phyloP scores from a whole-genome alignment of 2,888 invertebrate genomes.

The Zootermopsis nevadensis region DNA sequence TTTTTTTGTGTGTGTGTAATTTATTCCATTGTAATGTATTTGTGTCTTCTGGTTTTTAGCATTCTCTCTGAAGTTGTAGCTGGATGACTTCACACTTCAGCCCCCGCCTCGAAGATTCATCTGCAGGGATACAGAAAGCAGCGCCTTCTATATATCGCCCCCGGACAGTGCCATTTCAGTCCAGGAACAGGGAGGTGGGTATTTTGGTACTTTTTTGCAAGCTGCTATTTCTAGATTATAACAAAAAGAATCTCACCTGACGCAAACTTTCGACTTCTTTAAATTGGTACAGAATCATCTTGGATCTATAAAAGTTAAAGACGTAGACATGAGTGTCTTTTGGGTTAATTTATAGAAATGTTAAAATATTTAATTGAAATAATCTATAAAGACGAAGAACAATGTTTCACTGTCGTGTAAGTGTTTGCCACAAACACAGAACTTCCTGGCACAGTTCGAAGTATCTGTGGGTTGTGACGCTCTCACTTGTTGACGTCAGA shows the following conservation, averaged over 20 bases:
- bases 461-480: neutral
- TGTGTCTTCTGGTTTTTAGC: too few species aligned
- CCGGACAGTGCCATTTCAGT: conserved; percentile 13
- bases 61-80: too few species aligned
- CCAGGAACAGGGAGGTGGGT: conserved; percentile 3
- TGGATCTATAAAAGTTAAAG: neutral
- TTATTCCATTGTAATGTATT: too few species aligned
- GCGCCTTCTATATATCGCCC: neutral
- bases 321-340: neutral
- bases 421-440: neutral
- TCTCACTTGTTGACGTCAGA: neutral
- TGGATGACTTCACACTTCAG: neutral
- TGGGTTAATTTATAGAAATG: neutral
- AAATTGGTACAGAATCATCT: neutral
- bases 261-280: neutral
- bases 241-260: neutral
- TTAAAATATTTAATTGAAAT: neutral
- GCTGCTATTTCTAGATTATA: conserved; percentile 12
- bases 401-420: neutral
- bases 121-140: neutral
- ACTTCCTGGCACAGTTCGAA: neutral
- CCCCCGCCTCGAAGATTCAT: neutral
- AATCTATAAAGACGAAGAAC: neutral
- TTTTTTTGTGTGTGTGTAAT: too few species aligned
- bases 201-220: neutral